Conservation (phyloP, 2,888 invertebrate species). For the Cataglyphis altisquamis region DNA sequence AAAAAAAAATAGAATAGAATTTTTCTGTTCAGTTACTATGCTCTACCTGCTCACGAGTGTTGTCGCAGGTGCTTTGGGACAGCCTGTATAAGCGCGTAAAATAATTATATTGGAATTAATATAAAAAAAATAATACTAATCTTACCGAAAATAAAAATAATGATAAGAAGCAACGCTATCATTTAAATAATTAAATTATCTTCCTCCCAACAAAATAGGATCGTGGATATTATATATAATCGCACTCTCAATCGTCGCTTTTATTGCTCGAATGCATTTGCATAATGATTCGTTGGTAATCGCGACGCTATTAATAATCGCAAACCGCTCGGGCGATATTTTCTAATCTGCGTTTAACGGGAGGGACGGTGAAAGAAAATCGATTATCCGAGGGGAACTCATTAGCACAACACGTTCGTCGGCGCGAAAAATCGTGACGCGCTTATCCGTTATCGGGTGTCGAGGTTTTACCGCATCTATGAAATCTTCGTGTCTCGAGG, state of each 20-base stretch:
- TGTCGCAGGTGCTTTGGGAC: too few species aligned
- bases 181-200: constrained; percentile 18
- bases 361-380: constrained; percentile 21
- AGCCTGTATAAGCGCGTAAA: background rate
- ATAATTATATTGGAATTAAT: constrained; percentile 4
- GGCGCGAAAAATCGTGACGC: constrained; percentile 50
- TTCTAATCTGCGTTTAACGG: constrained; percentile 51
- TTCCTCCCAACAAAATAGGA: background rate
- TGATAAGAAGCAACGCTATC: background rate
- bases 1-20: too few species aligned
- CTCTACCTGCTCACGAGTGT: too few species aligned
- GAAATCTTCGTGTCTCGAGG: constrained; percentile 44
- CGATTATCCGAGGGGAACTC: constrained; percentile 65
- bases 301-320: constrained; percentile 39
- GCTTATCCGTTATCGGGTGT: background rate
- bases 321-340: constrained; percentile 6
- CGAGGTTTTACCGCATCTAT: constrained; percentile 53
- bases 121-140: too few species aligned
- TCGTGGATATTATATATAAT: background rate
- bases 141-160: background rate
- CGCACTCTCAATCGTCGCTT: constrained; percentile 19
- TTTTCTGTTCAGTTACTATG: too few species aligned
- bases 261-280: constrained; percentile 27
- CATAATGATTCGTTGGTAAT: constrained; percentile 30
- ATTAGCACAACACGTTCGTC: constrained; percentile 60